Conservation (phyloP, 2,113 vertebrate genomes). For the Catharus fuscescens region DNA sequence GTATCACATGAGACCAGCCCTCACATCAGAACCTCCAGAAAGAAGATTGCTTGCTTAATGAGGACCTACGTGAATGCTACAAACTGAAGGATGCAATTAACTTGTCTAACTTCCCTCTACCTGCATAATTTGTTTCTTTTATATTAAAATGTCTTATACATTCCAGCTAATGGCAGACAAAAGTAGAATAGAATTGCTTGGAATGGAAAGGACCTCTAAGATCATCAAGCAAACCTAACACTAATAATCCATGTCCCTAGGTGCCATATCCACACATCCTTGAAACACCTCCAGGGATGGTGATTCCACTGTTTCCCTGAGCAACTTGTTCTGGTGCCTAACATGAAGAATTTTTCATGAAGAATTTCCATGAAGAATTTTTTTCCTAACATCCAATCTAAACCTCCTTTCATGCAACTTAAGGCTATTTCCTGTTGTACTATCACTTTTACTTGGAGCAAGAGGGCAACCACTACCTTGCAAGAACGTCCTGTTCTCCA, state of each 20-base stretch:
- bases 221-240: not conserved
- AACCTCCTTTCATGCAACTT: not conserved
- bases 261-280: not conserved
- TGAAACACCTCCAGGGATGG: not conserved
- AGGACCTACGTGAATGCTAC: slow-evolving; percentile 12
- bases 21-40: not conserved
- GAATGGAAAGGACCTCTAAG: not conserved
- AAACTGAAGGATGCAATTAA: slow-evolving; percentile 53
- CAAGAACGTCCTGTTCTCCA: not conserved
- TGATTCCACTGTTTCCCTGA: not conserved
- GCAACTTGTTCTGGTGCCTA: not conserved
- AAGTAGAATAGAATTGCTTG: not conserved
- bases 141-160: slow-evolving; percentile 16
- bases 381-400: not conserved
- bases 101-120: slow-evolving; percentile 42
- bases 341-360: not conserved
- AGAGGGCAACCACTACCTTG: not conserved
- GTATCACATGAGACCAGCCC: not conserved
- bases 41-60: slow-evolving; percentile 48
- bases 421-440: not conserved
- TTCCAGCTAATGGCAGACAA: not conserved
- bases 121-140: slow-evolving; percentile 46
- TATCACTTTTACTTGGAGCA: not conserved
- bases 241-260: not conserved
- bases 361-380: not conserved